phyloP scores from a whole-genome alignment of 2,888 invertebrate genomes.

The Tetranychus truncatus region DNA sequence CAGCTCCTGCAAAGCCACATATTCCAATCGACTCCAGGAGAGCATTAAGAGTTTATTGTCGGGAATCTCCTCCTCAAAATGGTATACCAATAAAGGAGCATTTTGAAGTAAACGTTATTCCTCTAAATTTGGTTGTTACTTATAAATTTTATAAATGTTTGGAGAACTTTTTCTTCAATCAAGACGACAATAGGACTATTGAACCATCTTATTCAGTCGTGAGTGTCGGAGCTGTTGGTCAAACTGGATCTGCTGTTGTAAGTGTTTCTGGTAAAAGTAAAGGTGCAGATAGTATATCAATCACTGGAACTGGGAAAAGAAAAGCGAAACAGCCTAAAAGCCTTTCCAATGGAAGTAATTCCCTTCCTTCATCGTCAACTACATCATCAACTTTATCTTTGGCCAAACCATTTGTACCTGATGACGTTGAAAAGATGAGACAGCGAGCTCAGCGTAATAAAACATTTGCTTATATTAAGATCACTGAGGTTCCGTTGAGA shows the following conservation, averaged over 20 bases:
- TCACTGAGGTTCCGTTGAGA: conserved; percentile 78
- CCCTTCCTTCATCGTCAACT: background rate
- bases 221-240: background rate
- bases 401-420: background rate
- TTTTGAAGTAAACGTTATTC: conserved; percentile 93
- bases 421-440: conserved; percentile 35
- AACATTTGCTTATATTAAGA: conserved; percentile 93
- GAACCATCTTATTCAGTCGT: background rate
- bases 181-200: conserved; percentile 38
- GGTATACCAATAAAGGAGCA: conserved; percentile 97
- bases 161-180: conserved; percentile 92
- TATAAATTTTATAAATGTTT: conserved; percentile 93
- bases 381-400: background rate
- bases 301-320: background rate
- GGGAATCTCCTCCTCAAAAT: conserved; percentile 91
- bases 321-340: background rate
- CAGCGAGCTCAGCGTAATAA: conserved; percentile 96
- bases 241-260: background rate
- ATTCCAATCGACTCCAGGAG: conserved; percentile 81
- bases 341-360: background rate
- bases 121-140: conserved; percentile 74
- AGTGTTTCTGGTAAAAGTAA: background rate
- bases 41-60: conserved; percentile 77
- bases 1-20: conserved; percentile 58
- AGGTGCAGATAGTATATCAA: too few relatives aligned